phyloP scores from a whole-genome alignment of 2,888 invertebrate genomes.

The Oscheius sp. region DNA sequence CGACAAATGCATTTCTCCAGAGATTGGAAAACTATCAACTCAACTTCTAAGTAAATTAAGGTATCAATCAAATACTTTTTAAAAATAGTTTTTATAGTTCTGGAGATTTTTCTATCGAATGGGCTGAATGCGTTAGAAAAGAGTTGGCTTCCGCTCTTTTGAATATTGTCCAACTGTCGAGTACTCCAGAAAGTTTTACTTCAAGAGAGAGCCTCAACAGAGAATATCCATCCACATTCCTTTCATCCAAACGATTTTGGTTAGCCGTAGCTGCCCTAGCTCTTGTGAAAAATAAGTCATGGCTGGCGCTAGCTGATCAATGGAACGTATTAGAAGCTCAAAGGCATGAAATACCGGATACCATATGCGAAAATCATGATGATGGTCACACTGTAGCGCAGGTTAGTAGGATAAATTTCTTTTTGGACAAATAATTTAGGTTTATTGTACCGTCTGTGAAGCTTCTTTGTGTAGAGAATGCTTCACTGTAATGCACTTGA shows the following conservation, averaged over 20 bases:
- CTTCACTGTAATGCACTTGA: slow-evolving; percentile 91
- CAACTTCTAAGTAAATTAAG: slow-evolving; percentile 41
- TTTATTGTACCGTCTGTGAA: slow-evolving; percentile 85
- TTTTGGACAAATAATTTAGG: slow-evolving; percentile 72
- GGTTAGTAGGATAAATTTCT: neutral
- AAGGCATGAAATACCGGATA: slow-evolving; percentile 57
- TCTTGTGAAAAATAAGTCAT: slow-evolving; percentile 77
- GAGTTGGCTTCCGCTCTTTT: slow-evolving; percentile 52
- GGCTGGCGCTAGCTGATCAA: slow-evolving; percentile 55
- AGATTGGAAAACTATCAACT: slow-evolving; percentile 55
- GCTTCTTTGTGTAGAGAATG: slow-evolving; percentile 85
- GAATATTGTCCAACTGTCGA: slow-evolving; percentile 39
- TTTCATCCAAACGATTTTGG: slow-evolving; percentile 76
- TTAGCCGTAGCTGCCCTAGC: slow-evolving; percentile 89
- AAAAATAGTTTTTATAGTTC: slow-evolving; percentile 33
- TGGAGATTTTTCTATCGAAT: slow-evolving; percentile 51
- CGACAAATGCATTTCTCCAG: slow-evolving; percentile 52
- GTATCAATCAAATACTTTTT: neutral
- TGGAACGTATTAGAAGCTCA: slow-evolving; percentile 44
- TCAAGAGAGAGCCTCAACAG: slow-evolving; percentile 11
- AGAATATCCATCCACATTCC: slow-evolving; percentile 14
- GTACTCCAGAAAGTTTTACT: slow-evolving; percentile 34
- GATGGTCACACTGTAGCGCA: slow-evolving; percentile 75
- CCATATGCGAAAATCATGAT: slow-evolving; percentile 91
- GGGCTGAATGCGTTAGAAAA: slow-evolving; percentile 51